Base-by-base conservation (phyloP, 2,113 vertebrate species). In the Tachycineta bicolor region DNA sequence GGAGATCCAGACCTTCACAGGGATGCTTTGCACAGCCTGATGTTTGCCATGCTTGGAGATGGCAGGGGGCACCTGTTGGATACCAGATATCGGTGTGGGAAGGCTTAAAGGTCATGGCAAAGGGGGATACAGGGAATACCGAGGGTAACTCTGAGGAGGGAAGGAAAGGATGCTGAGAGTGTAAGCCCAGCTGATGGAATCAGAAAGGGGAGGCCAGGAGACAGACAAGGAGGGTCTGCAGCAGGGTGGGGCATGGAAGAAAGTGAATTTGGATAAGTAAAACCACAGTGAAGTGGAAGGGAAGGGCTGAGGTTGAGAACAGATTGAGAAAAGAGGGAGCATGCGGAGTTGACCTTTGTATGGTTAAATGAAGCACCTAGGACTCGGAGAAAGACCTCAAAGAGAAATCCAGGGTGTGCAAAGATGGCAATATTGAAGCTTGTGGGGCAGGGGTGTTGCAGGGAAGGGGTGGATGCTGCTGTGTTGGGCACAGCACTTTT, bases 351-450 rank as follows among this genome's bases (percentile, higher is more conserved):
- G 6, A 59, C 14, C 2, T 47, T 83, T 77, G 15, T 17, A 14
- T 43, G 49, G 39, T 18, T 68, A 29, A 82, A 39, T 26, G 31
- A 75, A 84, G 79, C 71, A 18, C 14, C 60, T 68, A 29, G 18
- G 16, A 53, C 39, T 79, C 52, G 31, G 47, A 62, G 26, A 9
- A 62, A 60, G 16, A 63, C 5, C 34, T 25, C 4, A 3, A 41
- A 63, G 9, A 43, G 24, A 88, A 94, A 79, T 44, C 33, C 59
- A 59, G 29, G 18, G 3, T 33, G 21, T 76, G 22, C 29, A 73
- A 39, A 73, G 49, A 75, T 11, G 16, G 10, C 21, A 76, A 39
- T 0, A 0, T 2, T 83, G 33, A 73, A 86, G 20, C 19, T 14
- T 3, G 3, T 18, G 18, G 5, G 22, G 46, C n/a, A 20, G n/a